Evolutionary conservation across 2,797 vertebrate genomes (phyloP).

Genomic region (Microcaecilia unicolor): DNA sequence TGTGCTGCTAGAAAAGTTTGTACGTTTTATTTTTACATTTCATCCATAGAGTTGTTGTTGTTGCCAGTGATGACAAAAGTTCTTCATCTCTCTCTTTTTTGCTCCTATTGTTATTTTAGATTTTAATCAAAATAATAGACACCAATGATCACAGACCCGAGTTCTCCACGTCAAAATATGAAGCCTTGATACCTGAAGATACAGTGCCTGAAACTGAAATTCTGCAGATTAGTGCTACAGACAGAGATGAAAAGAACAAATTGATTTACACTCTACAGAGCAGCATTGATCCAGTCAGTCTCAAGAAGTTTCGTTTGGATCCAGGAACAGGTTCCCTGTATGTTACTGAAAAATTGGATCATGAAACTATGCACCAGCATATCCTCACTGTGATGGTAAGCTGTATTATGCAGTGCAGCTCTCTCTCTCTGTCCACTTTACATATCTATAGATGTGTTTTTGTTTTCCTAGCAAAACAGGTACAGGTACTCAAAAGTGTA

Average conservation of each 20-base stretch:
- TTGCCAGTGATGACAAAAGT: too few relatives aligned
- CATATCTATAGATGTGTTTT: neutral
- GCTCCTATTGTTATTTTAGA: conserved; percentile 50
- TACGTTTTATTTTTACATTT: too few relatives aligned
- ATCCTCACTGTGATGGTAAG: conserved; percentile 88
- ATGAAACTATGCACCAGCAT: conserved; percentile 83
- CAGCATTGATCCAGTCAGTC: conserved; percentile 84
- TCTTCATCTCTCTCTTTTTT: too few relatives aligned
- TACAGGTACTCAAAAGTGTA: too few relatives aligned
- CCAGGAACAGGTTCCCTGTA: conserved; percentile 79
- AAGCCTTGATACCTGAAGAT: conserved; percentile 80
- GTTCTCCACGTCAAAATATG: conserved; percentile 80
- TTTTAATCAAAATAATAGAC: conserved; percentile 90
- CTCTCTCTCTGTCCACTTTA: neutral
- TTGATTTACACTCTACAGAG: conserved; percentile 88
- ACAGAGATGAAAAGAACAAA: conserved; percentile 95
- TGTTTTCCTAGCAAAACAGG: too few relatives aligned
- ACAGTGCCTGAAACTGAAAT: conserved; percentile 75
- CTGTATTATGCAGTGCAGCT: neutral
- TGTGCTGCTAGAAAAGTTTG: too few relatives aligned
- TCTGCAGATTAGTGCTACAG: conserved; percentile 75
- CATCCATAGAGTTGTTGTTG: too few relatives aligned
- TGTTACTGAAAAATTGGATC: conserved; percentile 80
- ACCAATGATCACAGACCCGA: conserved; percentile 94
- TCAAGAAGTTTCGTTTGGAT: conserved; percentile 89